These are phyloP conservation scores for Leptinotarsa lineolata DNA, from an alignment of 1,140 invertebrate genomes.

Conservation along the genomic window DNA sequence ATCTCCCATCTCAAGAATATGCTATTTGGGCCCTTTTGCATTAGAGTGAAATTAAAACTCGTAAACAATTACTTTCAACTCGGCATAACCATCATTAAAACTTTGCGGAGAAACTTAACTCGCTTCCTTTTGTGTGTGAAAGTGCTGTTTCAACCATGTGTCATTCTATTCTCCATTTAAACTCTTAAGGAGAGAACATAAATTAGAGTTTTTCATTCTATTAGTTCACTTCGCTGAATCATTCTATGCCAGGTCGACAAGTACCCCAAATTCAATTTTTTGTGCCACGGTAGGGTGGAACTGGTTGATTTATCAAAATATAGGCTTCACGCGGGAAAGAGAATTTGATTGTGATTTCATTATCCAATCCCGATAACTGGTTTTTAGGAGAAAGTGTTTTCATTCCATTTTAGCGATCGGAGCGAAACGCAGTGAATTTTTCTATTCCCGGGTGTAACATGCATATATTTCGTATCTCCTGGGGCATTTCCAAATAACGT, in stretches of 20 bases:
- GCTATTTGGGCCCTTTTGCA: background rate
- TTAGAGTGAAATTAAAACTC: background rate
- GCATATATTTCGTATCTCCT: slow-evolving; percentile 1
- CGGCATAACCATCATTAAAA: background rate
- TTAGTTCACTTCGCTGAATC: background rate
- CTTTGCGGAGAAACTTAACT: slow-evolving; percentile 1
- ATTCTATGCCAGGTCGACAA: background rate
- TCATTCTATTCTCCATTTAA: background rate
- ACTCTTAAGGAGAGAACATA: background rate
- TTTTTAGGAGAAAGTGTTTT: slow-evolving; percentile 7
- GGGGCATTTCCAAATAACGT: background rate
- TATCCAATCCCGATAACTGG: background rate
- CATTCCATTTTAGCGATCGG: background rate
- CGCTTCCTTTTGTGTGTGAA: background rate
- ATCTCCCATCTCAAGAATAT: background rate
- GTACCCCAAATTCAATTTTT: background rate
- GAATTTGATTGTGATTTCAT: background rate
- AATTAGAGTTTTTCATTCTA: background rate
- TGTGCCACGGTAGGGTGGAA: background rate
- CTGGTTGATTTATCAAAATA: too few relatives aligned
- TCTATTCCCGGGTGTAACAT: background rate
- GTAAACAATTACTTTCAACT: slow-evolving; percentile 4
- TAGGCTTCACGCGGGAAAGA: too few relatives aligned
- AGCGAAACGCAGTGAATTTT: background rate
- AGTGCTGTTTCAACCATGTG: background rate